phyloP scores from a whole-genome alignment of 2,888 invertebrate genomes.

The Bugulina stolonifera region DNA sequence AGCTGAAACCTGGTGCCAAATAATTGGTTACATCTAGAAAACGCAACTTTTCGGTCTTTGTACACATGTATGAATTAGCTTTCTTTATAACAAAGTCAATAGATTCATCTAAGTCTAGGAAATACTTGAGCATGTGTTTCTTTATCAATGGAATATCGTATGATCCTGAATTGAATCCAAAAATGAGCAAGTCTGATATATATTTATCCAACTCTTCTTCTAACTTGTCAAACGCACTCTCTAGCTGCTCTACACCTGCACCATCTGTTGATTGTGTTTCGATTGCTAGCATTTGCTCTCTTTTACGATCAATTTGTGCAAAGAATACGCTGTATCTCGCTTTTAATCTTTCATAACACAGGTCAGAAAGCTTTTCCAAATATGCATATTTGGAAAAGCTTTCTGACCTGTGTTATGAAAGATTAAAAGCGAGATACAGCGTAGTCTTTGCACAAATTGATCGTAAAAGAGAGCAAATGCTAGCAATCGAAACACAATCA shows the following conservation, averaged over 20 bases:
- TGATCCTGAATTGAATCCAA: conserved; percentile 14
- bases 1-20: conserved; percentile 2
- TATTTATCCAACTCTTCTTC: not conserved
- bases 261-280: not conserved
- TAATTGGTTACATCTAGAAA: conserved; percentile 2
- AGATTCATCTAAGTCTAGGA: not conserved
- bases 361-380: not conserved
- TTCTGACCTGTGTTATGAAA: too few species aligned
- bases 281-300: not conserved
- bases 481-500: too few species aligned
- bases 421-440: too few species aligned
- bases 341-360: not conserved
- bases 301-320: not conserved
- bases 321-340: not conserved
- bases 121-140: not conserved
- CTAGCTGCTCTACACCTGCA: not conserved
- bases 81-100: not conserved
- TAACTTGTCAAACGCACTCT: not conserved
- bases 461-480: too few species aligned
- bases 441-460: too few species aligned
- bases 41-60: not conserved
- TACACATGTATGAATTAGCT: conserved; percentile 13
- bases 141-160: not conserved
- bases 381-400: too few species aligned
- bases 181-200: not conserved